Evolutionary conservation across 2,797 vertebrate species (phyloP), one percentile per base, ranked within the genome.

Genomic region (Anabacerthia variegaticeps): DNA sequence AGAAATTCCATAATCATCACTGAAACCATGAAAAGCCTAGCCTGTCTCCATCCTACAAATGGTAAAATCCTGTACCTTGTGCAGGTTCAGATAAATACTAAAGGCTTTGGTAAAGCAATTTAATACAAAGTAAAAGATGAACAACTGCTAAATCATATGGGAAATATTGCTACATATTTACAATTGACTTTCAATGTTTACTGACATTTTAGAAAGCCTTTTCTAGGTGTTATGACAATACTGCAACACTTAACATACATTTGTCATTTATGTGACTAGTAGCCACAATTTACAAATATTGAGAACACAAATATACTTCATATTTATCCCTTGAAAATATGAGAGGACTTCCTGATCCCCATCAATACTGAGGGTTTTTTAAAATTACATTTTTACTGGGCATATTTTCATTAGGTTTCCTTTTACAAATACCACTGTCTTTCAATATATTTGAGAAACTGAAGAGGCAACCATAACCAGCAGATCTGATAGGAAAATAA

Each of bases 401-500:
- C 7, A n/a, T 28, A 13, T 84, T 88, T 92, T 81, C 75, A 89
- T 81, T 44, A 75, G 48, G 48, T 76, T 88, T 87, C 73, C 43
- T 85, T 52, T 48, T 14, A 77, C 9, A 20, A 68, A 75, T 62
- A 12, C 1, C 24, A 30, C 22, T 23, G 19, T 28, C 49, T 73
- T 81, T 84, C 66, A 52, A 3, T 10, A 13, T n/a, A 18, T 68
- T 23, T 68, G 14, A 83, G 54, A 72, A 85, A 72, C 37, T 21
- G 43, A 93, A 81, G 62, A 78, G 66, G 73, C 82, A 78, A 85
- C 82, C 73, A 32, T 46, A 88, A 90, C 91, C 81, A 94, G 67
- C 63, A 95, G 85, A 88, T 77, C 72, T 84, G 96, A 95, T 80
- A 93, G 82, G 73, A 88, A 95, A 96, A 92, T 77, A 37, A 92